A percentile compares a stretch with the other conserved stretches of the same genome.
phyloP scores from a whole-genome alignment of 2,888 invertebrate species.

The Bellardia bayeri region DNA sequence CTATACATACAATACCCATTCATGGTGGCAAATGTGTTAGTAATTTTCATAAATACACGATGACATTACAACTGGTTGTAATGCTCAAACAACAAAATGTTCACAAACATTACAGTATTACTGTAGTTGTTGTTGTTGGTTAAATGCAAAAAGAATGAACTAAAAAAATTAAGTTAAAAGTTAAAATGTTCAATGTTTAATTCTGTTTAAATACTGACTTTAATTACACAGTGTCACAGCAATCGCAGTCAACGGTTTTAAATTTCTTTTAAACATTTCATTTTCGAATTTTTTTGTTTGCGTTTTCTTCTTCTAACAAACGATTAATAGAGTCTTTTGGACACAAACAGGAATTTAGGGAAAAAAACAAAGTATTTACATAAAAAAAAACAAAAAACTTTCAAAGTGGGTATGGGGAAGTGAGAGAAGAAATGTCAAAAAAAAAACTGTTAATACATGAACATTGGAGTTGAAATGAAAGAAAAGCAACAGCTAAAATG shows the following conservation, averaged over 20 bases:
- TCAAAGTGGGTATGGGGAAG: background rate
- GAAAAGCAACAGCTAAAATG: conserved; percentile 60
- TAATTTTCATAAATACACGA: conserved; percentile 20
- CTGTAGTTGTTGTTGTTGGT: background rate
- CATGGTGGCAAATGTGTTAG: background rate
- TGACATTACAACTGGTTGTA: background rate
- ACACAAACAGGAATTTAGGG: background rate
- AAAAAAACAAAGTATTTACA: conserved; percentile 11
- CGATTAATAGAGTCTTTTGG: conserved; percentile 52
- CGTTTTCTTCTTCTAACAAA: conserved; percentile 19
- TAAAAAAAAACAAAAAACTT: background rate
- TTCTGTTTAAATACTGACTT: conserved; percentile 44
- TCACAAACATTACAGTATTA: background rate
- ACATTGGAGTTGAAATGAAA: conserved; percentile 54
- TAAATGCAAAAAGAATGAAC: background rate
- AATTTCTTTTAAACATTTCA: conserved; percentile 49
- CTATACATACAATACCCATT: background rate
- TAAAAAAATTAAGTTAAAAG: conserved; percentile 25
- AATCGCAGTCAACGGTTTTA: conserved; percentile 34
- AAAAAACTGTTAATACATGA: conserved; percentile 53
- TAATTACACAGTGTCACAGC: conserved; percentile 30
- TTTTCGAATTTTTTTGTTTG: background rate
- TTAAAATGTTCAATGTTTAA: conserved; percentile 46
- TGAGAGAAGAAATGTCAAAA: conserved; percentile 49
- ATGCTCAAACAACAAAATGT: background rate